Conservation (phyloP, 2,113 vertebrate genomes). For the Catharus minimus region DNA sequence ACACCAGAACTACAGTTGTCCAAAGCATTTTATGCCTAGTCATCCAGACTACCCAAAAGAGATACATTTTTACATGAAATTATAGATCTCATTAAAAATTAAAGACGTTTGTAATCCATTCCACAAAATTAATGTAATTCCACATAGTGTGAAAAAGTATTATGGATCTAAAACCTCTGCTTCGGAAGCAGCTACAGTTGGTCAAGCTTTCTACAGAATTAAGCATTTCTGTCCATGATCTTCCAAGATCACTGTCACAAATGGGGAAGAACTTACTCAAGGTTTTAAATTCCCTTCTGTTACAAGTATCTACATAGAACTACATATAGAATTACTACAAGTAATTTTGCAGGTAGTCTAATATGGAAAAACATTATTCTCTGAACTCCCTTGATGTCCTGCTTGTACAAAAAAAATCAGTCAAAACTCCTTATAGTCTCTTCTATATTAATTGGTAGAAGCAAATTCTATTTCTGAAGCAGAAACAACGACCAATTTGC, state of each 20-base stretch:
- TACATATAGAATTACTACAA: neutral
- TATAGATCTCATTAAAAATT: neutral
- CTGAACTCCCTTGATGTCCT: neutral
- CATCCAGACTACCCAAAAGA: neutral
- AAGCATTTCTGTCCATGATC: neutral
- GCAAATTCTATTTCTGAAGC: neutral
- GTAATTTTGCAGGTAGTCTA: neutral
- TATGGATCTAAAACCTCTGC: neutral
- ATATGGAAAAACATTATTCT: neutral
- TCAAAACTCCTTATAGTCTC: neutral
- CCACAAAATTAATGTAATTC: neutral
- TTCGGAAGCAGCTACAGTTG: neutral
- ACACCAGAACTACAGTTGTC: neutral
- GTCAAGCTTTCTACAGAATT: neutral
- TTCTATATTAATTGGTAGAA: slow-evolving; percentile 13
- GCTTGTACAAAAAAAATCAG: neutral
- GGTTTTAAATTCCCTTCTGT: neutral
- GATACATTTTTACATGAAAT: neutral
- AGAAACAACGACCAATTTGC: neutral
- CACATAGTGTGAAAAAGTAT: neutral
- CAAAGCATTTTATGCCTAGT: neutral
- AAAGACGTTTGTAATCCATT: neutral
- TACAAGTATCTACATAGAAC: neutral
- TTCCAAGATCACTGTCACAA: neutral
- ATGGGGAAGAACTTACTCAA: neutral